Conservation (phyloP, 1,140 invertebrate species). For the Bombus confusus region DNA sequence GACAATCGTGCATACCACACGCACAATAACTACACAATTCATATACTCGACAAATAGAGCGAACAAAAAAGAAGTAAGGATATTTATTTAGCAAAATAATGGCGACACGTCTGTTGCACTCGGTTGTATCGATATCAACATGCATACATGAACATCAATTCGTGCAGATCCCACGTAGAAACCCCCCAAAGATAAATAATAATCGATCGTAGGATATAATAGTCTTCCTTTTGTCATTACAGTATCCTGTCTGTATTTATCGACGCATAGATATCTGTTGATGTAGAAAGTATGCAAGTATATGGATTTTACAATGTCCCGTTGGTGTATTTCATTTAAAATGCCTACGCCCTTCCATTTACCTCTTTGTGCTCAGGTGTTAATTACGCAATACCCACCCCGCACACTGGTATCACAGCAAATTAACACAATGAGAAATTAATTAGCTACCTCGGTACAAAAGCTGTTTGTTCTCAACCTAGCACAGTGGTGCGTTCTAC, state of each 20-base stretch:
- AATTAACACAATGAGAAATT: conserved; percentile 20
- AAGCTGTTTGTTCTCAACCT: background rate
- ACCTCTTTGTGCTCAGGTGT: no score
- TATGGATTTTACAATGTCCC: conserved; percentile 43
- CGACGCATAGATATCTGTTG: conserved; percentile 24
- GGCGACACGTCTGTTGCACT: background rate
- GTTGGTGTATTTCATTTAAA: conserved; percentile 23
- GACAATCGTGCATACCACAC: background rate
- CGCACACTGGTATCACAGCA: background rate
- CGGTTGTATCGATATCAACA: background rate
- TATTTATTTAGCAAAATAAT: background rate
- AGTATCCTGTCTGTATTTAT: conserved; percentile 30
- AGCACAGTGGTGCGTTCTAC: background rate
- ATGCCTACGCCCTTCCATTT: background rate
- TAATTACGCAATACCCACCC: conserved; percentile 11
- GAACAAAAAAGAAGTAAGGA: background rate
- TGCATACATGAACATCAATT: background rate
- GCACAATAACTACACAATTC: background rate
- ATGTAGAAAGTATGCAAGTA: conserved; percentile 44
- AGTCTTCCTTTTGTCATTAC: conserved; percentile 24
- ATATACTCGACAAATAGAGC: background rate
- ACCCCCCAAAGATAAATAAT: background rate
- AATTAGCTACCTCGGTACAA: background rate
- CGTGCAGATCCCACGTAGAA: background rate
- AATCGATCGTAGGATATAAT: conserved; percentile 24